Conservation (phyloP, 2,888 invertebrate species). For the Andricus quercusramuli region DNA sequence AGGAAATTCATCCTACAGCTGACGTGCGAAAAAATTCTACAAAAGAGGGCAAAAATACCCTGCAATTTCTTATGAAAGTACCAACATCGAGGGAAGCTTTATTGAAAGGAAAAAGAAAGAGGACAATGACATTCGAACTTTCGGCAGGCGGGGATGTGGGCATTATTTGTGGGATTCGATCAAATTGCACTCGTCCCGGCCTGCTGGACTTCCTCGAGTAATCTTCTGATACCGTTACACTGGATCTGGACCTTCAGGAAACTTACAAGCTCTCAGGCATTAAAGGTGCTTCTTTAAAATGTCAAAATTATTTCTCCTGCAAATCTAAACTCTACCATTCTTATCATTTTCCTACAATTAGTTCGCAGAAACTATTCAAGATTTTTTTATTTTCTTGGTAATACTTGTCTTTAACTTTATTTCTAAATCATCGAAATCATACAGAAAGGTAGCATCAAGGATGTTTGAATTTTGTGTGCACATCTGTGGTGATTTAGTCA, state of each 20-base stretch:
- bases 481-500: not conserved
- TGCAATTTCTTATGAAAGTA: not conserved
- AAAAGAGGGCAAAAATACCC: constrained; percentile 1
- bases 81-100: not conserved
- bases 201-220: constrained; percentile 73
- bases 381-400: no score
- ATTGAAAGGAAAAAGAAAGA: not conserved
- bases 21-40: constrained; percentile 13
- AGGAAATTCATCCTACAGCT: constrained; percentile 58
- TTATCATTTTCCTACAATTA: no score
- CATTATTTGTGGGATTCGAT: constrained; percentile 74
- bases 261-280: not conserved
- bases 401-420: no score
- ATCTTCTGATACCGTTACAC: constrained; percentile 42
- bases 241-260: constrained; percentile 38
- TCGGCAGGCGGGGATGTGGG: constrained; percentile 76
- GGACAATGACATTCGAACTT: constrained; percentile 58
- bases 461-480: not conserved
- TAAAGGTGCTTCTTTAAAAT: not conserved
- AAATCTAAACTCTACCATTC: no score
- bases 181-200: constrained; percentile 80
- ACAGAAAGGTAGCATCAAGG: no score
- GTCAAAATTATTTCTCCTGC: no score
- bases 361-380: no score
- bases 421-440: no score